These are phyloP conservation scores for Pristiophorus japonicus DNA, from an alignment of 2,113 vertebrate genomes.

Conservation along the genomic window DNA sequence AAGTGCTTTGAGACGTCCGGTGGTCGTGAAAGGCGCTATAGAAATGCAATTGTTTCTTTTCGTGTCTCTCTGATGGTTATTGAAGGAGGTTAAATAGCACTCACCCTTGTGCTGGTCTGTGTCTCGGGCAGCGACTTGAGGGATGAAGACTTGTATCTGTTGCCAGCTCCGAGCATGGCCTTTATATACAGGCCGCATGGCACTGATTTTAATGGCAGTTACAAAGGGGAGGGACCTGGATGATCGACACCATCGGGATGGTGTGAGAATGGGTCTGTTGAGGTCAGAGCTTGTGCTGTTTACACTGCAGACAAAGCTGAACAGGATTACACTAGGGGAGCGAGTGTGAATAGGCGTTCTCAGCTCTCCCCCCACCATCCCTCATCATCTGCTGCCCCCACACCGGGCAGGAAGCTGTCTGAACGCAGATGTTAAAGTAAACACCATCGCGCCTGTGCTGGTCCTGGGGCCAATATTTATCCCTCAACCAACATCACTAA, in stretches of 20 bases:
- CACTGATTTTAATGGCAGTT: not conserved
- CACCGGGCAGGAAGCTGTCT: not conserved
- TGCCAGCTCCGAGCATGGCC: not conserved
- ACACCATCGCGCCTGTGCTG: not conserved
- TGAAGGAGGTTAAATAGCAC: not conserved
- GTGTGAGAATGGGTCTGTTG: not conserved
- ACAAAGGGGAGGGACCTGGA: not conserved
- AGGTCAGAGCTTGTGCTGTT: not conserved
- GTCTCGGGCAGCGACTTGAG: not conserved
- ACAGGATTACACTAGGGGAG: too few relatives aligned
- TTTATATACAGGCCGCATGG: not conserved
- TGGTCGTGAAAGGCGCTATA: too few relatives aligned
- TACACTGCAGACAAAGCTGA: slow-evolving; percentile 26
- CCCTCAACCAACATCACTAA: not conserved
- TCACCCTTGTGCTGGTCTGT: not conserved
- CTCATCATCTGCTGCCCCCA: not conserved
- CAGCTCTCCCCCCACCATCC: not conserved
- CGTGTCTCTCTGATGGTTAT: not conserved
- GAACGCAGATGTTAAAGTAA: not conserved
- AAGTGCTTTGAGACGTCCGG: too few relatives aligned
- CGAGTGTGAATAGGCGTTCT: not conserved
- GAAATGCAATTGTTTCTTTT: too few relatives aligned
- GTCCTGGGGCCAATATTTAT: too few relatives aligned
- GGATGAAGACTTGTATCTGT: not conserved
- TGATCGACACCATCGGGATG: not conserved